Percentiles rank a stretch among this genome's conserved stretches.
Conservation (phyloP, 2,797 vertebrate genomes). For the Oryzias dopingdopingensis region DNA sequence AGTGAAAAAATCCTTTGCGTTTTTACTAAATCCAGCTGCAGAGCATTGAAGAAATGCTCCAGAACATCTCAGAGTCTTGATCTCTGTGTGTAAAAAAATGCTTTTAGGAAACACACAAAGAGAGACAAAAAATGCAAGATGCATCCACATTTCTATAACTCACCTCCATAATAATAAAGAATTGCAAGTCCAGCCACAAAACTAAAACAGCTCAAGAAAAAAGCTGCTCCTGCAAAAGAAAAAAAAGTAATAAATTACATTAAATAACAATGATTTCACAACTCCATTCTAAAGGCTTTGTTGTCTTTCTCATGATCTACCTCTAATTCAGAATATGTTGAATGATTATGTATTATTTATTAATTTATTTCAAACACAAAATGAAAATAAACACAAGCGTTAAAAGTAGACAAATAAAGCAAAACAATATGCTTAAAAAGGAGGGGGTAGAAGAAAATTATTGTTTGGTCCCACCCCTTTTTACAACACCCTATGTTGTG, state of each 20-base stretch:
- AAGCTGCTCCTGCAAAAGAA: conserved; percentile 54
- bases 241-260: neutral
- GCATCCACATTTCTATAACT: conserved; percentile 13
- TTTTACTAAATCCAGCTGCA: conserved; percentile 49
- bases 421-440: no score
- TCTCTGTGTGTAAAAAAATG: conserved; percentile 44
- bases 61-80: conserved; percentile 40
- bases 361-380: no score
- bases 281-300: neutral
- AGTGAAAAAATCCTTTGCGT: conserved; percentile 51
- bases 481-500: no score
- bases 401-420: no score
- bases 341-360: no score
- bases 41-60: conserved; percentile 56
- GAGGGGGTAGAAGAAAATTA: no score
- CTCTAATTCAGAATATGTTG: neutral
- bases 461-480: no score
- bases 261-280: conserved; percentile 1
- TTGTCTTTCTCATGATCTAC: conserved; percentile 1
- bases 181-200: conserved; percentile 57
- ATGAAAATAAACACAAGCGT: no score
- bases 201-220: conserved; percentile 70
- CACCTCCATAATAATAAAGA: conserved; percentile 70
- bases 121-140: neutral
- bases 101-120: neutral